Conservation (phyloP, 2,888 invertebrate species). For the Leptinotarsa haldemani region DNA sequence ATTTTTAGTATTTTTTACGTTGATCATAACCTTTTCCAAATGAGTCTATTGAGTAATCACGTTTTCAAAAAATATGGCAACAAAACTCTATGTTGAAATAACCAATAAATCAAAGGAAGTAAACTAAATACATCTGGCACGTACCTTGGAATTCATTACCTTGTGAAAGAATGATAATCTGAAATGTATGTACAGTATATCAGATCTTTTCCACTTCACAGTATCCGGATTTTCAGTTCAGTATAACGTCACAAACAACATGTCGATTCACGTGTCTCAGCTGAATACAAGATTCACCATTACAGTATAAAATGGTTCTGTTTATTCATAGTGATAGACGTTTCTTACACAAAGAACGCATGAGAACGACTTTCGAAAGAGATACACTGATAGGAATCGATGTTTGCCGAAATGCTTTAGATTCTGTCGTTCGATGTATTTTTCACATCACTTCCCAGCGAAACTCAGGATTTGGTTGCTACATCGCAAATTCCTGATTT, state of each 20-base stretch:
- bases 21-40: too few relatives aligned
- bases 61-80: too few relatives aligned
- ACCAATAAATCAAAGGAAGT: too few relatives aligned
- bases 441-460: not conserved
- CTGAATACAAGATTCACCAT: not conserved
- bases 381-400: not conserved
- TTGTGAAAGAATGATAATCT: too few relatives aligned
- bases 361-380: not conserved
- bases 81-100: too few relatives aligned
- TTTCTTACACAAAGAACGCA: constrained; percentile 1
- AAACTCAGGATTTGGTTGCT: not conserved
- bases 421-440: constrained; percentile 1
- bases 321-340: not conserved
- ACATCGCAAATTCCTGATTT: not conserved
- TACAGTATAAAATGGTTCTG: not conserved
- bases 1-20: too few relatives aligned
- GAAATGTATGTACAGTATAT: not conserved
- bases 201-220: not conserved
- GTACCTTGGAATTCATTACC: too few relatives aligned
- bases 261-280: not conserved
- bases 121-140: too few relatives aligned
- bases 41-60: too few relatives aligned
- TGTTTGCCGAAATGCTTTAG: constrained; percentile 3
- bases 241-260: not conserved
- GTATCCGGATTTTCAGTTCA: not conserved